Base-by-base conservation (phyloP, 1,140 invertebrate species). In the Pseudoatta argentina region DNA sequence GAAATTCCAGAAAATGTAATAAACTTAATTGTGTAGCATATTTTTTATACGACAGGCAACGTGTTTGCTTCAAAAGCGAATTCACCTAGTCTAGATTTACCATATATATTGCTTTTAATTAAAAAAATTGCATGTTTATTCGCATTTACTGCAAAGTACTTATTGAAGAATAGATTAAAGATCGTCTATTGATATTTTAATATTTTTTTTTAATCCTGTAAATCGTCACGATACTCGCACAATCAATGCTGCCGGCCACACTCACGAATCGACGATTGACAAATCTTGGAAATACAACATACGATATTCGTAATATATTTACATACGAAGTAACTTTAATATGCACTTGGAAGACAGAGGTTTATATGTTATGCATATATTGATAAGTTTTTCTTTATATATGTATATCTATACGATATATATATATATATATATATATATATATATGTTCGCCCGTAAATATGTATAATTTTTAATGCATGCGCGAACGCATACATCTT, bases 261-360 rank as follows among this genome's bases (percentile, higher is more conserved):
- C 51, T 34, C 18, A 71, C 72, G 16, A 81, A 30, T 71, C 69
- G 83, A 77, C 30, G 53, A 51, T 69, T 77, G 61, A 87, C 44
- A 71, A 90, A 18, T 89, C 85, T 82, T 71, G 83, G 75, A 73
- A 88, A 86, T 87, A 66, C 72, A 71, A 89, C 59, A 79, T 86
- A 89, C 64, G 79, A 87, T 87, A 90, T 87, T 53, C 87, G 86
- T 90, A 87, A 89, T 75, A 79, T 92, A 93, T 93, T 89, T 92
- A 93, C 93, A 92, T 86, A 79, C 87, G 86, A 91, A 92, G 82
- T 90, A 89, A 90, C 77, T 93, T 92, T 89, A 94, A 92, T 92
- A 94, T 93, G 92, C 89, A 90, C 87, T 94, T 95, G 94, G 94
- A 95, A 95, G 94, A 95, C 94, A 94, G 93, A 95, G 92, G 94